Conservation (phyloP, 2,888 invertebrate genomes). For the Agonopterix alstromeriana region DNA sequence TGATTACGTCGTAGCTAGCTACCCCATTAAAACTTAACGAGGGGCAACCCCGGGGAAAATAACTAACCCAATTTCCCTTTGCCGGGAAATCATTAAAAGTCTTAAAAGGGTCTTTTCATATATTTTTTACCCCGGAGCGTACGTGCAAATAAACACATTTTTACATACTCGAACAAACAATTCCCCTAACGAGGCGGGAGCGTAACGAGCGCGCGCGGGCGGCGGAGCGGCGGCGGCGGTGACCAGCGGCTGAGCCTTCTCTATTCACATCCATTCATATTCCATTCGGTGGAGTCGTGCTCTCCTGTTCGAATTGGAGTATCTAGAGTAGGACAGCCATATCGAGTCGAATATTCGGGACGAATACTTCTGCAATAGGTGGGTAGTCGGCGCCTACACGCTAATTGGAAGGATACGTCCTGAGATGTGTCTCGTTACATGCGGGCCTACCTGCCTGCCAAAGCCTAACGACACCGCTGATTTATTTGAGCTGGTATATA, state of each 20-base stretch:
- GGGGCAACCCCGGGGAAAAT: conserved; percentile 75
- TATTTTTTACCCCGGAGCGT: conserved; percentile 72
- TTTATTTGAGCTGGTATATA: conserved; percentile 54
- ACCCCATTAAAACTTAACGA: conserved; percentile 77
- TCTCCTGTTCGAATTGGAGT: not conserved
- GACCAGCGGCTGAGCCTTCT: conserved; percentile 4
- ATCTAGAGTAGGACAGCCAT: not conserved
- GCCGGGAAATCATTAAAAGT: conserved; percentile 77
- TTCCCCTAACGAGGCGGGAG: conserved; percentile 71
- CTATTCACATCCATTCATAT: not conserved
- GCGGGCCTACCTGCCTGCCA: conserved; percentile 41
- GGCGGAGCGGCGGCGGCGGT: conserved; percentile 7
- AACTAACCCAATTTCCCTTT: conserved; percentile 78
- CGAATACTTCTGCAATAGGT: not conserved
- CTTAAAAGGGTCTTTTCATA: conserved; percentile 77
- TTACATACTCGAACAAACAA: conserved; percentile 77
- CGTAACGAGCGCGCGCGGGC: conserved; percentile 61
- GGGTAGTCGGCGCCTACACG: conserved; percentile 16
- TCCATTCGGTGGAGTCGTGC: not conserved
- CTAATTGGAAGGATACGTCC: conserved; percentile 70
- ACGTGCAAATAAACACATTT: conserved; percentile 77
- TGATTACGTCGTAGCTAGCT: conserved; percentile 74
- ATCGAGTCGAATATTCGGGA: not conserved
- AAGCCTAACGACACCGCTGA: conserved; percentile 49
- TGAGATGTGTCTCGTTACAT: conserved; percentile 68